Evolutionary conservation across 2,888 invertebrate genomes (phyloP).

Genomic region (Camptogramma bilineatum): DNA sequence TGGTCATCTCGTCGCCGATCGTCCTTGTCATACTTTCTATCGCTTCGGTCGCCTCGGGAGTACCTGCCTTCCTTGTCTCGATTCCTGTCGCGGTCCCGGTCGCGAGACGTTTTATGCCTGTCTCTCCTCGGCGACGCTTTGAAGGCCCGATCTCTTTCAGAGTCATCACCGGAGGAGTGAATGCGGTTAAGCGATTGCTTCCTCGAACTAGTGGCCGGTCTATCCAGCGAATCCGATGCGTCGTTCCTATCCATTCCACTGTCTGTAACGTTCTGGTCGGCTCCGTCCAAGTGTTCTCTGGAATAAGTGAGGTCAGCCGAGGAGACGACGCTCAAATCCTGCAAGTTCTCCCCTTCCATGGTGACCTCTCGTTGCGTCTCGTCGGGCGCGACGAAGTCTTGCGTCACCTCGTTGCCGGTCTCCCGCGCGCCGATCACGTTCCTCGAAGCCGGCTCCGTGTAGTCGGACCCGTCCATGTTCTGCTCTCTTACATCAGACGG

Average conservation of each 20-base stretch:
- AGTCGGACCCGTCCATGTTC: constrained; percentile 79
- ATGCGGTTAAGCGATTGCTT: constrained; percentile 60
- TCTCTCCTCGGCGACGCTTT: constrained; percentile 71
- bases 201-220: constrained; percentile 56
- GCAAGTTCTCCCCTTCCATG: constrained; percentile 86
- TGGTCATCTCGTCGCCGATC: constrained; percentile 61
- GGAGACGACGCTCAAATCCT: constrained; percentile 72
- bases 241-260: constrained; percentile 57
- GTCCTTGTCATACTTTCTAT: constrained; percentile 54
- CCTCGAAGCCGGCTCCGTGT: constrained; percentile 63
- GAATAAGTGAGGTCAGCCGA: constrained; percentile 67
- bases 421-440: constrained; percentile 53
- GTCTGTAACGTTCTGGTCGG: constrained; percentile 65
- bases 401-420: constrained; percentile 66
- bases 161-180: constrained; percentile 76
- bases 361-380: constrained; percentile 82
- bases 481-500: constrained; percentile 72
- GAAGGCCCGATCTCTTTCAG: constrained; percentile 72
- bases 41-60: constrained; percentile 62
- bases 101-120: constrained; percentile 62
- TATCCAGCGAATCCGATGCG: constrained; percentile 64
- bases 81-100: constrained; percentile 62
- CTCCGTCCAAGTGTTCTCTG: constrained; percentile 83
- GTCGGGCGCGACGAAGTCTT: constrained; percentile 64
- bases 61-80: constrained; percentile 65